Percentiles rank a stretch among this genome's conserved stretches.
Evolutionary conservation across 2,113 vertebrate species (phyloP).

Genomic region (Craseonycteris thonglongyai): DNA sequence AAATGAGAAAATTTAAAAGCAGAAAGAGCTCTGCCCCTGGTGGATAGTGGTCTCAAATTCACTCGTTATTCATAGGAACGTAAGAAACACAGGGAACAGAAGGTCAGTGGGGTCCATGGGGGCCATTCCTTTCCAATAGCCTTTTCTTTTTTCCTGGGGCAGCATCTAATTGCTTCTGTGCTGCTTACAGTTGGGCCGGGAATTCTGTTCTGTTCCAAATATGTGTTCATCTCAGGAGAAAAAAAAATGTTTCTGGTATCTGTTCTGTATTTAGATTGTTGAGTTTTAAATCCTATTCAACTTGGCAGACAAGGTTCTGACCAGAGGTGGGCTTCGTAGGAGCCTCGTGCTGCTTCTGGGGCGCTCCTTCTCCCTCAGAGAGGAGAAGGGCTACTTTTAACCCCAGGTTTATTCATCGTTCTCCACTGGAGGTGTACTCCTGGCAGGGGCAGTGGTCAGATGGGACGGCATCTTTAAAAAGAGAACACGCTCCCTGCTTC

Average conservation of each 20-base stretch:
- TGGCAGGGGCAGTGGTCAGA: not conserved
- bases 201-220: slow-evolving; percentile 31
- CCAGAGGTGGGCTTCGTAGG: not conserved
- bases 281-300: not conserved
- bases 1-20: slow-evolving; percentile 33
- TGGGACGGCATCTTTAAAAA: not conserved
- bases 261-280: slow-evolving; percentile 31
- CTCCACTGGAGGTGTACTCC: not conserved
- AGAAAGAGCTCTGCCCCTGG: fast-evolving
- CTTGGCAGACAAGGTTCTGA: not conserved
- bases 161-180: slow-evolving; percentile 36
- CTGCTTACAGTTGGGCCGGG: slow-evolving; percentile 1
- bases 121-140: not conserved
- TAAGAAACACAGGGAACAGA: not conserved
- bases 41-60: not conserved
- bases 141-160: not conserved
- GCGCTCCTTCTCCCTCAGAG: not conserved
- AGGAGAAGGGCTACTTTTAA: not conserved
- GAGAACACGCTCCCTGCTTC: not conserved
- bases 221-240: slow-evolving; percentile 16
- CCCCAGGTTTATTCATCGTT: not conserved
- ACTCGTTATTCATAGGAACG: not conserved
- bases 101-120: not conserved
- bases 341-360: not conserved
- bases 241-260: not conserved